Evolutionary conservation across 2,113 vertebrate genomes (phyloP), one percentile per base, ranked within the genome.

Genomic region (Hippocampus mohnikei): DNA sequence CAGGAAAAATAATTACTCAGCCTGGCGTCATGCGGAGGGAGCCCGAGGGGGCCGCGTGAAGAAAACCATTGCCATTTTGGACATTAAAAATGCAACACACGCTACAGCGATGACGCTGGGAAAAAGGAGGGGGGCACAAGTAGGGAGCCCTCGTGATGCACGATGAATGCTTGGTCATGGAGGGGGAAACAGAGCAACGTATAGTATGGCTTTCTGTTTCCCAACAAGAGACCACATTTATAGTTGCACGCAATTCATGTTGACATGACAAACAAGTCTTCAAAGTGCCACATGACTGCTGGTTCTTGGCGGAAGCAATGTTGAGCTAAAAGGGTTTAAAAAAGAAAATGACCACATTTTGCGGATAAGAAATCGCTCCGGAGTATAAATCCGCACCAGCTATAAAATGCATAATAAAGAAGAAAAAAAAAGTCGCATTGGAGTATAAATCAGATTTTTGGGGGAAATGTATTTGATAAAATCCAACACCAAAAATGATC

Each of bases 81-180:
- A 73, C 42, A 72, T 88, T 65, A 89, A 91, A 79, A 71, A 86
- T 90, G 79, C 0, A 88, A 76, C 15, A 41, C 61, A n/a, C 75
- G 53, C 58, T 86, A 74, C 60, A 71, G 70, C 70, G 85, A 81
- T 77, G 75, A 85, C 64, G 78, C 61, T 69, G 62, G 81, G 75
- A 29, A 59, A 70, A n/a, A 37, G 5, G 33, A 5, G 40, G 58
- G 27, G 70, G 25, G 53, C 77, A 55, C 27, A 56, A 40, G 40
- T 4, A 42, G 73, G 70, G 58, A 70, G 62, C 40, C 77, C 53
- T 61, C 58, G 16, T 76, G 75, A 72, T 55, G 71, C 66, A 72
- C 77, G 79, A 82, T 68, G 67, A 66, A 81, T 70, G 75, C 80
- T 78, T 76, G 71, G 77, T 83, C 83, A 85, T 61, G 29, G 21